Evolutionary conservation across 2,113 vertebrate species (phyloP), one percentile per base, ranked within the genome.

Genomic region (Panurus biarmicus): DNA sequence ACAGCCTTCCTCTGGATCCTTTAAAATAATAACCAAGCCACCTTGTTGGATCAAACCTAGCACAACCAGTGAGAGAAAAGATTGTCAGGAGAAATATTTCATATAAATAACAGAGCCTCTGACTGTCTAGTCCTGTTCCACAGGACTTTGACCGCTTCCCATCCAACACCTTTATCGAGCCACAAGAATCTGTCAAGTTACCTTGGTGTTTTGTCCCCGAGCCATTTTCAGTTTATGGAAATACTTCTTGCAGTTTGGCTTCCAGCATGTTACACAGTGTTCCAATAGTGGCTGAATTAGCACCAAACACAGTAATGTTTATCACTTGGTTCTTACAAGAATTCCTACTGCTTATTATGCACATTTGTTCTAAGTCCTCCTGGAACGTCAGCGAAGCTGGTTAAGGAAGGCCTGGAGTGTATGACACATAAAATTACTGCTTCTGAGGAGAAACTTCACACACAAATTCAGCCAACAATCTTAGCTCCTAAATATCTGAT

Each of bases 211-310:
- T 83, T 71, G 18, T n/a, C 42, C 22, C 11, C 10, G 13, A 64
- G 58, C 35, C 28, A 31, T 69, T 82, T 76, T 28, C 48, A 64
- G 40, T 82, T 94, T 31, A 40, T 28, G 12, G 38, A 72, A 89
- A 75, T 58, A 48, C 20, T 36, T 47, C n/a, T 13, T 40, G 29
- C 50, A 50, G 64, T 64, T 20, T 83, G 53, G 38, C 44, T 83
- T 57, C 44, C 57, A 62, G 66, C 3, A 6, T 0, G 0, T 58
- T 45, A 58, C 70, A 48, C 9, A 14, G 35, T 67, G 83, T 74
- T 88, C 61, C 44, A 82, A 33, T 7, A 70, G 61, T 9, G 24
- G 33, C 40, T 70, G 61, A 65, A 88, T 23, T 51, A 60, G 33
- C 62, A 69, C 44, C 54, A 76, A 58, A 67, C 40, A 64, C 38